A percentile compares a stretch with the other conserved stretches of the same genome.
Conservation (phyloP, 1,140 invertebrate species). For the Macrobrachium rosenbergii region DNA sequence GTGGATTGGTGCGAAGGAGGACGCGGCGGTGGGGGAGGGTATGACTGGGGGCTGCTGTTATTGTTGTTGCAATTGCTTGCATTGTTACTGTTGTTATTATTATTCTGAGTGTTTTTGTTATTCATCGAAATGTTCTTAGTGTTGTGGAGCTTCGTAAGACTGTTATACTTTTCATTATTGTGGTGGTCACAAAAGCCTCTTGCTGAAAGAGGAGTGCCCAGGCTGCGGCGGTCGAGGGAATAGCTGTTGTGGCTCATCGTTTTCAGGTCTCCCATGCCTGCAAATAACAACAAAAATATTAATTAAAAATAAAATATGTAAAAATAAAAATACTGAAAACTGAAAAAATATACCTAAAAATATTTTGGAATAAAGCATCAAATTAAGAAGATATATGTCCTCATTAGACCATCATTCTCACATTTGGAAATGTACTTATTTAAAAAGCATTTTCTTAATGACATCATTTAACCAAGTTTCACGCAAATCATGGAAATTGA, state of each 20-base stretch:
- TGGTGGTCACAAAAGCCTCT: constrained; percentile 48
- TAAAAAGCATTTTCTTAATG: no score
- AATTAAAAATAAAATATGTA: no score
- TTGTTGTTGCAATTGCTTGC: constrained; percentile 28
- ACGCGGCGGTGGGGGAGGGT: constrained; percentile 69
- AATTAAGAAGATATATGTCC: no score
- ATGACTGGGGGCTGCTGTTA: constrained; percentile 37
- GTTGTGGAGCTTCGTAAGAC: constrained; percentile 60
- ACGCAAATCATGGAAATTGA: no score
- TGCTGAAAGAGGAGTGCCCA: constrained; percentile 50
- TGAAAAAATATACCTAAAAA: not conserved
- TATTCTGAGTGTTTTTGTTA: constrained; percentile 53
- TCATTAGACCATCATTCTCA: no score
- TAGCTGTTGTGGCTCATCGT: constrained; percentile 63
- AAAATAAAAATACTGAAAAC: not conserved
- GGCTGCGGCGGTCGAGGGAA: constrained; percentile 58
- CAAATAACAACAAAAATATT: not conserved
- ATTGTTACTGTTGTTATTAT: constrained; percentile 25
- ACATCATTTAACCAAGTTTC: no score
- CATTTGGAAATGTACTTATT: no score
- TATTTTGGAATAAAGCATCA: no score
- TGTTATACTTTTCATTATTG: constrained; percentile 55
- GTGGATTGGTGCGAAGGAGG: constrained; percentile 72
- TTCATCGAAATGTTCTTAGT: constrained; percentile 53
- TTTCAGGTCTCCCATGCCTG: constrained; percentile 76